Evolutionary conservation across 1,140 invertebrate species (phyloP).

Genomic region (Asbolus verrucosus): DNA sequence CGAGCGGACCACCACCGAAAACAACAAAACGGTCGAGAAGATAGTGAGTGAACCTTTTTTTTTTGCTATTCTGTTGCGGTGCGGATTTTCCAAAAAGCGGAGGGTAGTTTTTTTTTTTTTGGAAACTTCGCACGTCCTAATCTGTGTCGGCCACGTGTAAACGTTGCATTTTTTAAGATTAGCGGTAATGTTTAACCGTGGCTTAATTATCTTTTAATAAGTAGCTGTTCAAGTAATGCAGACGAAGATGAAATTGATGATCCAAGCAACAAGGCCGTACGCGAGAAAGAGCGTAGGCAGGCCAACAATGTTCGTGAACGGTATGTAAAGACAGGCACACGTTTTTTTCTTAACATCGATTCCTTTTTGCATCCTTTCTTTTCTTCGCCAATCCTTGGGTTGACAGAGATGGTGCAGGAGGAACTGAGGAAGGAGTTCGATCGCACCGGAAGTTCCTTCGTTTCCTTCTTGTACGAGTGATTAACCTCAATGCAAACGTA

Average conservation of each 20-base stretch:
- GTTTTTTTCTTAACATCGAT: conserved; percentile 5
- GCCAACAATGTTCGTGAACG: conserved; percentile 99
- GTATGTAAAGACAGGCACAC: conserved; percentile 72
- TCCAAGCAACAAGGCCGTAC: conserved; percentile 90
- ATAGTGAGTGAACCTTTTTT: conserved; percentile 75
- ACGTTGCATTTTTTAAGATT: too few species aligned
- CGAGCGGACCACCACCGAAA: conserved; percentile 70
- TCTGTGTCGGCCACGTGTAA: too few species aligned
- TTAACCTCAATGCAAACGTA: too few species aligned
- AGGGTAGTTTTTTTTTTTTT: conserved; percentile 16
- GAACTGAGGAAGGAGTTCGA: too few species aligned
- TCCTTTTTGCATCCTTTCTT: conserved; percentile 16
- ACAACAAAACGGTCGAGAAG: conserved; percentile 78
- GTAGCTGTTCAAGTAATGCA: conserved; percentile 65
- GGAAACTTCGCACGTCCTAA: too few species aligned
- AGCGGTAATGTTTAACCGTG: conserved; percentile 7
- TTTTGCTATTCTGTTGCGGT: neutral
- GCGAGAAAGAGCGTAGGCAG: conserved; percentile 95
- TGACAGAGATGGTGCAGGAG: too few species aligned
- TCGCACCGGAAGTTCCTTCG: too few species aligned
- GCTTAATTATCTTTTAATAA: conserved; percentile 29
- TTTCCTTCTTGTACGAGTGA: too few species aligned
- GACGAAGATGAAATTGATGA: conserved; percentile 77
- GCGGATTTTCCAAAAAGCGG: neutral
- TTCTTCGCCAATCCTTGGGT: too few species aligned